Evolutionary conservation across 2,888 invertebrate species (phyloP), one percentile per base, ranked within the genome.

Genomic region (Molanna angustata): DNA sequence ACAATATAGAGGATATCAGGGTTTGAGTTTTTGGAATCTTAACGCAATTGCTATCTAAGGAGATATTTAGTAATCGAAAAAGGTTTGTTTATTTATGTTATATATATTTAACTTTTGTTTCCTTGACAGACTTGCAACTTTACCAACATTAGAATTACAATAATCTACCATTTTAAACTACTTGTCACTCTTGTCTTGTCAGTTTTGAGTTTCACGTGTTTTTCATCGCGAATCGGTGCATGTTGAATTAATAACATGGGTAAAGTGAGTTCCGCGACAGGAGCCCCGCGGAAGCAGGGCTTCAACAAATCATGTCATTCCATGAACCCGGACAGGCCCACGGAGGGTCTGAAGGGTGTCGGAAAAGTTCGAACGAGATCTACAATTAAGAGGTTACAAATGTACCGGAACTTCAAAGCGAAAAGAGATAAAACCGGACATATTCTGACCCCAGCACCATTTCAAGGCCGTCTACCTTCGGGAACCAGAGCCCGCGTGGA

Each of bases 381-480:
- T 11, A 99, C 99, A 0, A 98, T 99, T 57, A 96, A 94, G 67
- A 81, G 99, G 42, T 73, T 99, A 60, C 93, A 94, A 71, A 99
- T 99, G 98, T 99, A 99, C 74, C 85, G 94, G 62, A 96, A 96
- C 73, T 95, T 93, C 68, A 98, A 97, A 72, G 88, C 98, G 0
- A 94, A 94, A 69, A 82, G 98, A 49, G 88, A 98, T 72, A 85
- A 83, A 64, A 80, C 78, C 51, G 90, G 98, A 44, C 92, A 96
- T 79, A 95, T 99, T 49, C 73, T 96, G 40, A 86, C 85, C 31
- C 90, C 97, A 20, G 99, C 99, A 1, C 97, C 98, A 1, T 99
- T 94, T 69, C 99, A 99, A 82, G 90, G 89, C 40, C 85, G 86
- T 74, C 74, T 95, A 17, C 76, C 88, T 11, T 86, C 95, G 22